Evolutionary conservation across 2,888 invertebrate species (phyloP).

Genomic region (Diloba caeruleocephala): DNA sequence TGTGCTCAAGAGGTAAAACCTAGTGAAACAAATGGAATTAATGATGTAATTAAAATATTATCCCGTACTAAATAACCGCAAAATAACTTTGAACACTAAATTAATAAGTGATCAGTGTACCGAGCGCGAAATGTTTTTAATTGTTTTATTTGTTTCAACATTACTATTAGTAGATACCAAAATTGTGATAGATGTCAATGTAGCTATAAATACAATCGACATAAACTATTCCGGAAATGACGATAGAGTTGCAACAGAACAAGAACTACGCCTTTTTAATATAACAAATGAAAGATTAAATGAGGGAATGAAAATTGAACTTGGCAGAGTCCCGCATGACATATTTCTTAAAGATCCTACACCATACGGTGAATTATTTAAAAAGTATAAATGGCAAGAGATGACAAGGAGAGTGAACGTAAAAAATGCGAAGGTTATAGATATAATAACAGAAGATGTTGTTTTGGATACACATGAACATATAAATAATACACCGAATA

Average conservation of each 20-base stretch:
- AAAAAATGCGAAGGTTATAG: conserved; percentile 60
- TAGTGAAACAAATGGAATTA: too few relatives aligned
- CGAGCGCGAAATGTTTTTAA: conserved; percentile 27
- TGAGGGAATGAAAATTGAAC: conserved; percentile 64
- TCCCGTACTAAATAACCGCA: too few relatives aligned
- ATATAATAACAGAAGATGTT: conserved; percentile 63
- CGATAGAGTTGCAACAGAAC: conserved; percentile 65
- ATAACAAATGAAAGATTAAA: conserved; percentile 71
- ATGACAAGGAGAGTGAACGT: conserved; percentile 63
- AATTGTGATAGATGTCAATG: conserved; percentile 65
- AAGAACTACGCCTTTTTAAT: conserved; percentile 71
- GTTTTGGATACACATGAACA: conserved; percentile 61
- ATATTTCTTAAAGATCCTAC: conserved; percentile 77
- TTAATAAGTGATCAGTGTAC: not conserved
- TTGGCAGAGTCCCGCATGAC: conserved; percentile 70
- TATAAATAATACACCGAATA: conserved; percentile 67
- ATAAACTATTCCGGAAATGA: conserved; percentile 60
- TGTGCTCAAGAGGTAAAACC: too few relatives aligned
- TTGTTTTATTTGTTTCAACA: conserved; percentile 17
- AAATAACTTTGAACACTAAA: too few relatives aligned
- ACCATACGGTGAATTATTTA: conserved; percentile 65
- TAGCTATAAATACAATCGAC: conserved; percentile 55
- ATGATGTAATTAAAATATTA: too few relatives aligned
- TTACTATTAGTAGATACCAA: conserved; percentile 44
- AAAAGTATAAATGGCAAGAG: conserved; percentile 71